Base-by-base conservation (phyloP, 2,113 vertebrate genomes). In the Gracilinanus agilis region DNA sequence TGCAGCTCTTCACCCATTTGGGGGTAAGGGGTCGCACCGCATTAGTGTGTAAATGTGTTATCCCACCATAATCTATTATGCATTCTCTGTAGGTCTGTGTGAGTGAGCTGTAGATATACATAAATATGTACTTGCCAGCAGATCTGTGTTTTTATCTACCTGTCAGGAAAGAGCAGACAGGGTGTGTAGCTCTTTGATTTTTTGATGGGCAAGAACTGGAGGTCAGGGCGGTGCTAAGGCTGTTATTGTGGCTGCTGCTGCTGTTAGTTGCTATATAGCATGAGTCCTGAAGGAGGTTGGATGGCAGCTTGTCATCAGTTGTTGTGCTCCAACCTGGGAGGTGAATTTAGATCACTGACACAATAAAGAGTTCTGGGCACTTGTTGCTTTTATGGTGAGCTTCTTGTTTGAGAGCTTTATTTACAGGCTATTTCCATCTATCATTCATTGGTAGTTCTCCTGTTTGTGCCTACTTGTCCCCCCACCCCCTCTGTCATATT, bases 1-100 rank as follows among this genome's bases (percentile, higher is more conserved):
- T 96, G 7, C 93, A 93, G 96, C 88, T 88, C 97, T 97, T 97
- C 9, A 9, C 91, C 91, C 92, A 96, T 91, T 92, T 97, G 88
- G 58, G 93, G 95, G 54, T 93, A 97, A 94, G 83, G 61, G 93
- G 49, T 92, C 58, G 25, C 75, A 90, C 16, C 91, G 90, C 88
- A 91, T 95, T 96, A 93, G 92, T 90, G 90, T 61, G 13, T 91
- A 91, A 93, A 34, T 92, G 54, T 93, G 67, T 94, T 97, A 90
- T 49, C 93, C 89, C 92, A 55, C 16, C 92, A 55, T 90, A 55
- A 53, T 23, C 34, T 44, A 11, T 94, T 96, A 53, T 4, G 9
- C 93, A 55, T 92, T 97, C 95, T 93, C 91, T 24, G 0, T 34
- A 53, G 89, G 44, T 97, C 95, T 92, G 44, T 44, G 29, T 88